A percentile compares a stretch with the other conserved stretches of the same genome.
phyloP scores from a whole-genome alignment of 1,140 invertebrate species.

The Cepaea nemoralis region DNA sequence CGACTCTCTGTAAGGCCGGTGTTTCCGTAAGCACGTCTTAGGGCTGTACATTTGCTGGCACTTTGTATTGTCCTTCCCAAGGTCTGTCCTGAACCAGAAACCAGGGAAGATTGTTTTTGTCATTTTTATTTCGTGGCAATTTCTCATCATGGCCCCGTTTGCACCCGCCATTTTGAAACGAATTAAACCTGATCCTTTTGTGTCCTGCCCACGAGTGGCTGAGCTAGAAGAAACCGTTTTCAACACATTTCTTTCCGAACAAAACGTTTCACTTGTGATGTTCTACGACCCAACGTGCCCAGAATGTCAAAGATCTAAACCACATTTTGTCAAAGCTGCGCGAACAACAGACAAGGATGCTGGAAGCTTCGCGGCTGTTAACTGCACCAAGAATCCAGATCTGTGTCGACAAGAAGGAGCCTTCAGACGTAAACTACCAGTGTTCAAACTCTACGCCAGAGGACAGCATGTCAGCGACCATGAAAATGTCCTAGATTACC shows the following conservation, averaged over 20 bases:
- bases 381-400: slow-evolving; percentile 9
- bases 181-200: slow-evolving; percentile 15
- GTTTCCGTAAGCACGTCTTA: too few species aligned
- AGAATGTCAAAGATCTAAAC: slow-evolving; percentile 19
- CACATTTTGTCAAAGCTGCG: slow-evolving; percentile 27
- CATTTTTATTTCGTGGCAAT: too few species aligned
- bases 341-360: slow-evolving; percentile 3
- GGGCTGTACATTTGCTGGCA: too few species aligned
- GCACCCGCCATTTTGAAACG: not conserved
- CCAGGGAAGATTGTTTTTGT: not conserved
- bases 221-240: not conserved
- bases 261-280: slow-evolving; percentile 29
- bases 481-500: not conserved
- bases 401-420: not conserved
- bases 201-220: not conserved
- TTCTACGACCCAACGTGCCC: slow-evolving; percentile 33
- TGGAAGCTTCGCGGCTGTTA: slow-evolving; percentile 16
- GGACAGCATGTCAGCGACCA: slow-evolving; percentile 1
- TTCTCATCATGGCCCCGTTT: not conserved
- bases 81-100: not conserved
- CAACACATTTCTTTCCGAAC: not conserved
- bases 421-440: not conserved
- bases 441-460: slow-evolving; percentile 23
- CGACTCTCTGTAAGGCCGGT: too few species aligned
- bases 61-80: too few species aligned